Base-by-base conservation (phyloP, 2,888 invertebrate species). In the Ditula angustiorana region DNA sequence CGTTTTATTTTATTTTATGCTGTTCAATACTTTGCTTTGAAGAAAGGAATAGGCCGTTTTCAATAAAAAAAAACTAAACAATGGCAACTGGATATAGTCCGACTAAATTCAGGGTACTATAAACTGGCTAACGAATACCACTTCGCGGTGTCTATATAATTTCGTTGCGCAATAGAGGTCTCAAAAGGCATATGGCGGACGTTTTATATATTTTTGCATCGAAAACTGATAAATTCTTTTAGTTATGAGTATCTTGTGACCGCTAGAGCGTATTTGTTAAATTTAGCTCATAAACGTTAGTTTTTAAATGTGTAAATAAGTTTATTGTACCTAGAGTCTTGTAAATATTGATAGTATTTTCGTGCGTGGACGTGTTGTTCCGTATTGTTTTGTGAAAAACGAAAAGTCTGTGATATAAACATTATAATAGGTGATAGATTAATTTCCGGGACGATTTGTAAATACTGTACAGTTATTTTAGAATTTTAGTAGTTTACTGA, bases 371-470 rank as follows among this genome's bases (percentile, higher is more conserved):
- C 91, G 91, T 93, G 93, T 93, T 93, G 87, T 91, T 90, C 88
- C 92, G 90, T 93, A 92, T 92, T 92, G 92, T 92, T 79, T 86
- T 82, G 81, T 93, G 90, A 91, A 92, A 93, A 93, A 93, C 92
- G 93, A 93, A 93, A 92, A 92, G 93, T 94, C 94, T 94, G 94
- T 94, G 94, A 94, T 94, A 93, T 93, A 93, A 93, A 93, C 93
- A 92, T 90, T 92, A 92, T 86, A 79, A 57, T 92, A 92, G 89
- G 85, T 88, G 87, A 86, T 92, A 92, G 85, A 85, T 80, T 90
- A 90, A 87, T 90, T 90, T 90, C 86, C 86, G 88, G 86, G 88
- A 88, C 82, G 86, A 83, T 88, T 90, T 90, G 89, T 93, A 92
- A 88, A 91, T 91, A 93, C 85, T 91, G 87, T 90, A 89, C 82